These are phyloP conservation scores for Ceraclea dissimilis DNA, from an alignment of 2,888 invertebrate species.

Conservation along the genomic window DNA sequence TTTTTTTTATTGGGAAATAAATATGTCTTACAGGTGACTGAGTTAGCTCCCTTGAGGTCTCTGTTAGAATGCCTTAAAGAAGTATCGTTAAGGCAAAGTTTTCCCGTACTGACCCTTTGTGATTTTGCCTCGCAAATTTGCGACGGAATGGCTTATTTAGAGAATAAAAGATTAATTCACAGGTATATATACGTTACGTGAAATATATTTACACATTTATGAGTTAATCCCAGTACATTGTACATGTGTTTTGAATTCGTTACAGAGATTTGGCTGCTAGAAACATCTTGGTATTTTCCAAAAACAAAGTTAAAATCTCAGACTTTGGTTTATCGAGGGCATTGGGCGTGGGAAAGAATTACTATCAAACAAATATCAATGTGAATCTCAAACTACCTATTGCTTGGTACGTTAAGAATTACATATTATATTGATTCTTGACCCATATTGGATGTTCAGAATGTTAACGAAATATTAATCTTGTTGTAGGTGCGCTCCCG, in stretches of 20 bases:
- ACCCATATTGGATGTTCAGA: background rate
- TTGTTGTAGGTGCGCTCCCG: conserved; percentile 83
- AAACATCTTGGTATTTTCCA: conserved; percentile 95
- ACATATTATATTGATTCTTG: background rate
- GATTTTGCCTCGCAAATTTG: conserved; percentile 94
- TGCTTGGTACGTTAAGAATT: conserved; percentile 67
- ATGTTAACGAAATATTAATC: background rate
- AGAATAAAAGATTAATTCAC: conserved; percentile 93
- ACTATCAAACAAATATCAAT: conserved; percentile 97
- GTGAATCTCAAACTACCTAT: conserved; percentile 95
- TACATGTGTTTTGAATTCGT: conserved; percentile 25
- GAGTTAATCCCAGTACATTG: background rate
- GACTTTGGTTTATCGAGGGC: conserved; percentile 96
- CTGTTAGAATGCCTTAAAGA: conserved; percentile 94
- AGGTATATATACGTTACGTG: conserved; percentile 41
- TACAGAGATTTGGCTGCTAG: conserved; percentile 90
- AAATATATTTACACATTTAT: background rate
- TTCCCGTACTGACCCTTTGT: conserved; percentile 86
- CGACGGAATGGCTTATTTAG: conserved; percentile 97
- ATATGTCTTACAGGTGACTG: conserved; percentile 62
- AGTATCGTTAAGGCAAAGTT: conserved; percentile 80
- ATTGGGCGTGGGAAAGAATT: conserved; percentile 95
- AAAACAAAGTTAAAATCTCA: conserved; percentile 95
- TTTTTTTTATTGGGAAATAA: too few relatives aligned
- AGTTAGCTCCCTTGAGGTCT: conserved; percentile 90